These are phyloP conservation scores for Lateolabrax maculatus DNA, from an alignment of 2,797 vertebrate genomes.

Conservation along the genomic window DNA sequence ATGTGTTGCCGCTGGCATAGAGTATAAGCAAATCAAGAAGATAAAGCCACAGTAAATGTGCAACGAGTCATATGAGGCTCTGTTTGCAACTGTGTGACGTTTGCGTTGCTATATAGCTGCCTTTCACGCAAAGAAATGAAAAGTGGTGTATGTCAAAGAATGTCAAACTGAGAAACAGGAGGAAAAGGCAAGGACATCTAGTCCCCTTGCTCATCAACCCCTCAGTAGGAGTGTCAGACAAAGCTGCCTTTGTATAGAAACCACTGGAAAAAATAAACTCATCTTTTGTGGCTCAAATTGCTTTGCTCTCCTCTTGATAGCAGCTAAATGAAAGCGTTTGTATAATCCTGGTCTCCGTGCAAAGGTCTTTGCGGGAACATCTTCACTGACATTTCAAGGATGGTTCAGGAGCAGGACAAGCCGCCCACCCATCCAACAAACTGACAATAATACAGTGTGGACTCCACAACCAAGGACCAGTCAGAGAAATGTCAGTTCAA, in stretches of 20 bases:
- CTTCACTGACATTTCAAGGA: constrained; percentile 51
- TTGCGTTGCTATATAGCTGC: constrained; percentile 5
- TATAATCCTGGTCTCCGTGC: neutral
- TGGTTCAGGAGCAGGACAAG: constrained; percentile 15
- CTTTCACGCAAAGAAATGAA: constrained; percentile 20
- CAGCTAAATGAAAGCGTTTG: constrained; percentile 12
- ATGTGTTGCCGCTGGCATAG: neutral
- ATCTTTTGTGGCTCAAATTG: constrained; percentile 35
- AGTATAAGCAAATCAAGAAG: neutral
- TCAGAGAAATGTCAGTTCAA: constrained; percentile 14
- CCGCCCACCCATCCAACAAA: neutral
- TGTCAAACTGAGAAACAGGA: constrained; percentile 32
- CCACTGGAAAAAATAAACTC: constrained; percentile 45
- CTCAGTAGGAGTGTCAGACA: constrained; percentile 48
- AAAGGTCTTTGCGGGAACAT: constrained; percentile 7
- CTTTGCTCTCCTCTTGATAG: constrained; percentile 24
- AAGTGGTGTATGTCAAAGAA: constrained; percentile 30
- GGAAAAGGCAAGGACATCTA: constrained; percentile 13
- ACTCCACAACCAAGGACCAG: neutral
- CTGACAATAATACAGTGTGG: constrained; percentile 17
- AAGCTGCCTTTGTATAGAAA: constrained; percentile 56
- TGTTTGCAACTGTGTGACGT: neutral
- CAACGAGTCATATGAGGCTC: constrained; percentile 13
- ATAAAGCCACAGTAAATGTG: neutral
- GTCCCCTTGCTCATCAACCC: constrained; percentile 22